phyloP scores from a whole-genome alignment of 1,140 invertebrate genomes.

The Mactra quadrangularis region DNA sequence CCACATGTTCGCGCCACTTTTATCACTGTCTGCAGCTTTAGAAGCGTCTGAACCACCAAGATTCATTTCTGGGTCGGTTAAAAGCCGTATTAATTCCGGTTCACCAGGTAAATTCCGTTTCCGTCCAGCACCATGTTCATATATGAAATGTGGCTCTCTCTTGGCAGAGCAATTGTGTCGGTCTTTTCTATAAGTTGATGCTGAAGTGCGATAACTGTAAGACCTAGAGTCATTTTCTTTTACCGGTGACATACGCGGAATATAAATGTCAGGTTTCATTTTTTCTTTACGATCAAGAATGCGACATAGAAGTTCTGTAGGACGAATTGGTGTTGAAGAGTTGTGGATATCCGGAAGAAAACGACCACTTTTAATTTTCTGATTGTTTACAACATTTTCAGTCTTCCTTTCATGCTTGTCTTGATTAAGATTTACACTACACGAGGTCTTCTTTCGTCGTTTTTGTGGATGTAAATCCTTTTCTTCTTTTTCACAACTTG shows the following conservation, averaged over 20 bases:
- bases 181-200: not conserved
- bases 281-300: not conserved
- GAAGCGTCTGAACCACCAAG: not conserved
- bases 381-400: too few relatives aligned
- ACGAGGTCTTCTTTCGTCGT: too few relatives aligned
- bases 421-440: too few relatives aligned
- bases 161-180: not conserved
- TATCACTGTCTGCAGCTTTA: not conserved
- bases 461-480: too few relatives aligned
- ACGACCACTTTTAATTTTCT: too few relatives aligned
- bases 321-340: not conserved
- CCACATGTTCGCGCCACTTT: not conserved
- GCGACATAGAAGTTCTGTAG: constrained; percentile 15
- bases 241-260: constrained; percentile 25
- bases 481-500: too few relatives aligned
- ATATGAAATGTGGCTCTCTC: constrained; percentile 30
- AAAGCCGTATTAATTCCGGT: constrained; percentile 32
- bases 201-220: not conserved
- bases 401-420: too few relatives aligned
- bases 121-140: constrained; percentile 24
- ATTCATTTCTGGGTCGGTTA: constrained; percentile 31
- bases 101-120: constrained; percentile 23
- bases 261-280: constrained; percentile 29
- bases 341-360: not conserved
- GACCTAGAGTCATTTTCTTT: constrained; percentile 3